Evolutionary conservation across 2,888 invertebrate species (phyloP), one percentile per base, ranked within the genome.

Genomic region (Ochropleura plecta): DNA sequence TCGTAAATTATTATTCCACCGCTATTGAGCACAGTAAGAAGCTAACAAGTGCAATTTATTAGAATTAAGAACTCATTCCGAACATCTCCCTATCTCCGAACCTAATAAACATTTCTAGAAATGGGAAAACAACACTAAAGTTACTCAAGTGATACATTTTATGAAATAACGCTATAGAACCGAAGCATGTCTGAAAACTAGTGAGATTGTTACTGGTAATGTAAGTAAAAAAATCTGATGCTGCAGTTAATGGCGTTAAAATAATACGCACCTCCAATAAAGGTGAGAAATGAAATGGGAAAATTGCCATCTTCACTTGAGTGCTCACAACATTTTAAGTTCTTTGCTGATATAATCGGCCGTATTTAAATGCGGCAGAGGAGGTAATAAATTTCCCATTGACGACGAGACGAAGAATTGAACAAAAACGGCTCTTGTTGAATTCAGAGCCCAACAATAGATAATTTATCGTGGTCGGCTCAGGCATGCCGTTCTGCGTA

Each of bases 351-450:
- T 94, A 95, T 95, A 95, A 95, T 95, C 95, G 94, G 88, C 90
- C 93, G 94, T 95, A 96, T 96, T 96, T 94, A 93, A 95, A 95
- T 96, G 94, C 93, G 92, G 92, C 91, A 91, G 92, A 91, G 92
- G 90, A 90, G 91, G 95, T 93, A 94, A 96, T 96, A 96, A 96
- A 96, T 96, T 96, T 94, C 88, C 95, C 93, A 95, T 95, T 95
- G 95, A 96, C 94, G 94, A 94, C 92, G 92, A 94, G 93, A 92
- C 94, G 94, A 95, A 95, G 96, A 95, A 95, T 95, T 94, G 96
- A 95, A 96, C 96, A 96, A 95, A 96, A 96, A 95, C 95, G 93
- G 92, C 91, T 94, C 94, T 93, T 94, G 94, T 94, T 94, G 94
- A 94, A 95, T 94, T 94, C 93, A 92, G 88, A 86, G 89, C 90